Conservation (phyloP, 30 jellyfish, hydroid and myxozoan species). For the Pseudorhiza aurosa region DNA sequence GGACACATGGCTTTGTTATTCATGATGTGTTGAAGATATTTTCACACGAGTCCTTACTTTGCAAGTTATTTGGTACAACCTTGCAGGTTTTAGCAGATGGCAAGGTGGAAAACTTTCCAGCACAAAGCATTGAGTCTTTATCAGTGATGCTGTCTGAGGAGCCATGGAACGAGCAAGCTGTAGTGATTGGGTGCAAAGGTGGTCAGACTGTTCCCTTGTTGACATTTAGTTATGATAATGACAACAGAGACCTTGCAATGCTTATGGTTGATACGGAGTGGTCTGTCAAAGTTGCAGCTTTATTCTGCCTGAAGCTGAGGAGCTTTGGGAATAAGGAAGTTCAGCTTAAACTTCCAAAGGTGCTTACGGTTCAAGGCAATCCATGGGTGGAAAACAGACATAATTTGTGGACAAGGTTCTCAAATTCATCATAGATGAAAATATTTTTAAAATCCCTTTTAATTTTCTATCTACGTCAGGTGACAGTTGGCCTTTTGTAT, state of each 20-base stretch:
- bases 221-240: slow-evolving; percentile 19
- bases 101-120: slow-evolving; percentile 11
- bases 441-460: too few species aligned
- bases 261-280: slow-evolving; percentile 88
- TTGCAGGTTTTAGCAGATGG: slow-evolving; percentile 1
- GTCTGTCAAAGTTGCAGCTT: slow-evolving; percentile 86
- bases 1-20: slow-evolving; percentile 43
- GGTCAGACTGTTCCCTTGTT: slow-evolving; percentile 8
- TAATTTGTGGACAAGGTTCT: slow-evolving; percentile 59
- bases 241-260: slow-evolving; percentile 66
- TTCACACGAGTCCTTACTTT: slow-evolving; percentile 1
- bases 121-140: slow-evolving; percentile 27
- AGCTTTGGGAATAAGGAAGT: slow-evolving; percentile 41
- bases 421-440: too few species aligned
- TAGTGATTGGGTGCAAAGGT: slow-evolving; percentile 31
- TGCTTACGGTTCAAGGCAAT: slow-evolving; percentile 43
- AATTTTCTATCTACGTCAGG: too few species aligned
- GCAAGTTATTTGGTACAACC: background rate
- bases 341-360: slow-evolving; percentile 43
- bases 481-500: too few species aligned
- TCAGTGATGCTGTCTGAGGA: slow-evolving; percentile 61
- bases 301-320: slow-evolving; percentile 68
- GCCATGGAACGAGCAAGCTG: slow-evolving; percentile 74
- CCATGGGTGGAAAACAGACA: slow-evolving; percentile 74
- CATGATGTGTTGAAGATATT: slow-evolving; percentile 17